Evolutionary conservation across 2,797 vertebrate genomes (phyloP), one percentile per base, ranked within the genome.

Genomic region (Pelodytes ibericus): DNA sequence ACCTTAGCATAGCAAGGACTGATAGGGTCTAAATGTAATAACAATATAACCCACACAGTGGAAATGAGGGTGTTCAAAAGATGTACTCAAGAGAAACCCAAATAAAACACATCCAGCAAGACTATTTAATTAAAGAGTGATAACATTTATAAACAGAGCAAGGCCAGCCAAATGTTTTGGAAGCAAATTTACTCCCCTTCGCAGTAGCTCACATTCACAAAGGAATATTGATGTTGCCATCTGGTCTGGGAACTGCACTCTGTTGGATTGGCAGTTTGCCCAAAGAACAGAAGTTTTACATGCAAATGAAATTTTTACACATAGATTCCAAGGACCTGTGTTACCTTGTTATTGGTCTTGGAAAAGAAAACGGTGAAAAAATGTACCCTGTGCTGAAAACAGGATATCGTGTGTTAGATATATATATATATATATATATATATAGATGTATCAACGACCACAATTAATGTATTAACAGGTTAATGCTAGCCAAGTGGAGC

Each of bases 171-270:
- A 72, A 66, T 72, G 53, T 77, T 77, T 72, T 61, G 61, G 67
- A 39, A 71, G 22, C 51, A 66, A 60, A 30, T 51, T 70, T 49
- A 77, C 69, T 53, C 74, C 58, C 51, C 26, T 71, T 44, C 26
- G 53, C 67, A 71, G 67, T 67, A 75, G 67, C 61, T 30, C 41
- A 75, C 41, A 41, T 51, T 41, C 67, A 60, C 78, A 80, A 66
- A 75, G 67, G 24, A 30, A 79, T 69, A 74, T 49, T 79, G 77
- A 79, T 79, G 77, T 64, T 74, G 77, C 77, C 71, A 79, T 70
- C 64, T 79, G 65, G 64, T 72, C 58, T 73, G 57, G 64, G 56
- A 74, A 79, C 71, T 56, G 51, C 39, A 74, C 18, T 22, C 66
- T 47, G 60, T 16, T 74, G 80, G 68, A 69, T 59, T 82, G 72